Evolutionary conservation across 2,113 vertebrate species (phyloP).

Genomic region (Nanorana parkeri): DNA sequence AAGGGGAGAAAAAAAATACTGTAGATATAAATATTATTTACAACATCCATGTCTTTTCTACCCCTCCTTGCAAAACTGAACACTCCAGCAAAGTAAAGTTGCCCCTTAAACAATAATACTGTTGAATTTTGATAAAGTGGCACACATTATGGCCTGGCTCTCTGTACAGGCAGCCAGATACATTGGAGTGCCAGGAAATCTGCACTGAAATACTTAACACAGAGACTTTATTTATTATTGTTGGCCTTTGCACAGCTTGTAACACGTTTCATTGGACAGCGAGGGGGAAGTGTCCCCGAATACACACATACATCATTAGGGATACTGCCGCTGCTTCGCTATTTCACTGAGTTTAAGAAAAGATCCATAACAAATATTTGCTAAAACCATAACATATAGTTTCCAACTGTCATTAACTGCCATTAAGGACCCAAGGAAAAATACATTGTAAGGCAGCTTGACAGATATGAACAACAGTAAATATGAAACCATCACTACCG

Average conservation of each 20-base stretch:
- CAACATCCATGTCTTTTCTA: no score
- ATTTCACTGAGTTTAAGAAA: slow-evolving; percentile 28
- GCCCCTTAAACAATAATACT: no score
- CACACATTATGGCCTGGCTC: not conserved
- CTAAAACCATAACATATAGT: slow-evolving; percentile 37
- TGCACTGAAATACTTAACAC: slow-evolving; percentile 41
- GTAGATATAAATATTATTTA: no score
- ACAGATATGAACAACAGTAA: slow-evolving; percentile 31
- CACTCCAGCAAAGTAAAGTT: no score
- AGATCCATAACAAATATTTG: slow-evolving; percentile 47
- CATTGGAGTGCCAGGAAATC: slow-evolving; percentile 16
- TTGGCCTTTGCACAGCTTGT: slow-evolving; percentile 39
- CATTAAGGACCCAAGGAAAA: slow-evolving; percentile 30
- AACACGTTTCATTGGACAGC: slow-evolving; percentile 38
- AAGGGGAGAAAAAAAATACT: no score
- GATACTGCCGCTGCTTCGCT: slow-evolving; percentile 29
- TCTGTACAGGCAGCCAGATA: slow-evolving; percentile 25
- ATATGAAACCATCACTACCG: slow-evolving; percentile 29
- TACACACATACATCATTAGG: slow-evolving; percentile 45
- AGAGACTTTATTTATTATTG: slow-evolving; percentile 51
- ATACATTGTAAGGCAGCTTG: not conserved
- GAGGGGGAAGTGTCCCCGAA: slow-evolving; percentile 21
- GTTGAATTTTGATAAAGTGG: slow-evolving; percentile 19
- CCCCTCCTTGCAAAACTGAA: no score
- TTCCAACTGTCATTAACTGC: slow-evolving; percentile 34